Percentiles rank a stretch among this genome's conserved stretches.
Conservation (phyloP, 30 jellyfish, hydroid and myxozoan genomes). For the Nemopilema nomurai region DNA sequence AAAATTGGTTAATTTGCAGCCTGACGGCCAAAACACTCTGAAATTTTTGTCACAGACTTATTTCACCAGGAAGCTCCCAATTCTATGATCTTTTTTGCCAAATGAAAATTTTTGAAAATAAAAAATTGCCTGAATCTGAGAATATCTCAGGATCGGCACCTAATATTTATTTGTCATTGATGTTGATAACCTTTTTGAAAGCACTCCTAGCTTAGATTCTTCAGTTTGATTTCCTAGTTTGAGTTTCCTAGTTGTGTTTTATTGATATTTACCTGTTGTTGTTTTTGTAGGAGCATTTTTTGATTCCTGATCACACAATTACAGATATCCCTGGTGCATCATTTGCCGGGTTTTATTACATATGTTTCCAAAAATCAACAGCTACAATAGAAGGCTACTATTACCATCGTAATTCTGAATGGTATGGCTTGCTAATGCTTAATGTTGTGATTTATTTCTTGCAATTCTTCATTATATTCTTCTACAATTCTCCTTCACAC, state of each 20-base stretch:
- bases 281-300: slow-evolving; percentile 82
- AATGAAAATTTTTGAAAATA: no score
- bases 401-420: slow-evolving; percentile 95
- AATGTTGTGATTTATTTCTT: neutral
- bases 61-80: no score
- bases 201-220: no score
- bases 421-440: slow-evolving; percentile 40
- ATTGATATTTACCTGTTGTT: neutral
- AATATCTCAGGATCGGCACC: no score
- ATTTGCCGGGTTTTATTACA: slow-evolving; percentile 96
- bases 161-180: no score
- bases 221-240: no score
- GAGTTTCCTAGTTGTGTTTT: neutral
- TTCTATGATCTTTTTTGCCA: no score
- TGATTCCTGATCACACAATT: slow-evolving; percentile 93
- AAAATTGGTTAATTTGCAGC: no score
- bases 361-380: slow-evolving; percentile 95
- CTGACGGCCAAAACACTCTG: no score
- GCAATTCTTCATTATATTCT: neutral
- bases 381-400: slow-evolving; percentile 95
- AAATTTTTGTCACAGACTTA: no score
- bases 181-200: no score
- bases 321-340: slow-evolving; percentile 98
- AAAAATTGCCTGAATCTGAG: no score
- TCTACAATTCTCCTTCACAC: neutral